phyloP scores from a whole-genome alignment of 35 echinoderm and acorn worm species.

The Eucidaris tribuloides region DNA sequence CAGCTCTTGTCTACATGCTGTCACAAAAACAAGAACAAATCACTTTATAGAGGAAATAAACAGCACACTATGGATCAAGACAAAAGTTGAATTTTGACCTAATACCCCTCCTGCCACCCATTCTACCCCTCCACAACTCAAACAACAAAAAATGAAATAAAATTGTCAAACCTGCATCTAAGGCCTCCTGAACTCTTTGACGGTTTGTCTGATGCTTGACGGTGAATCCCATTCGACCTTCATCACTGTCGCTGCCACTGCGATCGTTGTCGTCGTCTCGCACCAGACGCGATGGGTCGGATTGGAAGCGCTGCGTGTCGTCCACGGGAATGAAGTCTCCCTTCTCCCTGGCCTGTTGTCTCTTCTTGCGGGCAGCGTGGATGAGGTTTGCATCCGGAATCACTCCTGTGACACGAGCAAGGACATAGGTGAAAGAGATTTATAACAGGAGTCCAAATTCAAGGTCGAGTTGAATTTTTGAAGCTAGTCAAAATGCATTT shows the following conservation, averaged over 20 bases:
- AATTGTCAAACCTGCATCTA: constrained; percentile 63
- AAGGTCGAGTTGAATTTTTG: too few relatives aligned
- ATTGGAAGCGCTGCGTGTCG: constrained; percentile 78
- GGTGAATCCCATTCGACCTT: constrained; percentile 89
- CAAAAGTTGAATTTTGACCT: too few relatives aligned
- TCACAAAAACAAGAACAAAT: too few relatives aligned
- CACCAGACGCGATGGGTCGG: constrained; percentile 69
- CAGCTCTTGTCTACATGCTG: too few relatives aligned
- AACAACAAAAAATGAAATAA: neutral
- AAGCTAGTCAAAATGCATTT: too few relatives aligned
- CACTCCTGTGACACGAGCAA: constrained; percentile 59
- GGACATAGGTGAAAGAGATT: too few relatives aligned
- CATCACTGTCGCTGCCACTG: constrained; percentile 78
- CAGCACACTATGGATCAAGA: too few relatives aligned
- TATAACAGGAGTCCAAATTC: too few relatives aligned
- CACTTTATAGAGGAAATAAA: too few relatives aligned
- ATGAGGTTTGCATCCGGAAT: constrained; percentile 96
- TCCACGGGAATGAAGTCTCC: constrained; percentile 76
- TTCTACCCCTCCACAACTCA: too few relatives aligned
- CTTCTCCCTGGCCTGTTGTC: constrained; percentile 74
- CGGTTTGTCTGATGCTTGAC: constrained; percentile 76
- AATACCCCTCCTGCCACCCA: too few relatives aligned
- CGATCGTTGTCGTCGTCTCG: constrained; percentile 94
- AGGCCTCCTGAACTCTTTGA: constrained; percentile 74
- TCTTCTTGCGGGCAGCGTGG: constrained; percentile 71